A percentile compares a stretch with the other conserved stretches of the same genome.
Conservation (phyloP, 2,113 vertebrate species). For the Macquaria australasica region DNA sequence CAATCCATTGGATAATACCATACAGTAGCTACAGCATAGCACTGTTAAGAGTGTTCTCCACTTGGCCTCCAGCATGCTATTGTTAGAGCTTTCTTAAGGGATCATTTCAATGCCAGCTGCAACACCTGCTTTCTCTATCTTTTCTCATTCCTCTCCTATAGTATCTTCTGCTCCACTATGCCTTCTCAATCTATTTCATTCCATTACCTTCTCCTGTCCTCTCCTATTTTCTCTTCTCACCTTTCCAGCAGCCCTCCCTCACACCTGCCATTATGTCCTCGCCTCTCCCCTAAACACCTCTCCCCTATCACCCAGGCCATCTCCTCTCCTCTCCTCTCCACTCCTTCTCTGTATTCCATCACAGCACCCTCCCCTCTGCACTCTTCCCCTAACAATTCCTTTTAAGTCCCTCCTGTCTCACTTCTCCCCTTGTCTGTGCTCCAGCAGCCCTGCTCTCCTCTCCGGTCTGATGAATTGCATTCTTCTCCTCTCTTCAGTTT, state of each 20-base stretch:
- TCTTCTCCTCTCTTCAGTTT: slow-evolving; percentile 19
- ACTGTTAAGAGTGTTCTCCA: slow-evolving; percentile 31
- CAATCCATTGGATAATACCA: slow-evolving; percentile 47
- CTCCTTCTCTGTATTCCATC: slow-evolving; percentile 43
- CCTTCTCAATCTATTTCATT: slow-evolving; percentile 25
- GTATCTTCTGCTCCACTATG: slow-evolving; percentile 7
- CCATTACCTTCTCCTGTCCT: slow-evolving; percentile 39
- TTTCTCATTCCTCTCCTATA: slow-evolving; percentile 7
- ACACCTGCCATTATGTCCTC: slow-evolving; percentile 45
- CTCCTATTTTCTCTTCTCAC: slow-evolving; percentile 48
- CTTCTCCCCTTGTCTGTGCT: neutral
- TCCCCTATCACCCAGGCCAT: neutral
- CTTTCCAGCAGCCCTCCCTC: slow-evolving; percentile 42
- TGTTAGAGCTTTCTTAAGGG: slow-evolving; percentile 48
- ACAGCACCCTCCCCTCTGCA: slow-evolving; percentile 35
- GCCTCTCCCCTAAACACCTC: slow-evolving; percentile 4
- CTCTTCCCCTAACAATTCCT: slow-evolving; percentile 35
- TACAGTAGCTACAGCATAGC: slow-evolving; percentile 42
- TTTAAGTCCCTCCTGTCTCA: slow-evolving; percentile 47
- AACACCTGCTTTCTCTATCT: slow-evolving; percentile 52
- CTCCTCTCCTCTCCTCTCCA: neutral
- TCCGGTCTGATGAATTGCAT: neutral
- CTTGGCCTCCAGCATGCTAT: slow-evolving; percentile 55
- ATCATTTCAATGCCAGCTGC: slow-evolving; percentile 32
- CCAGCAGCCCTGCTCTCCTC: neutral